phyloP scores from a whole-genome alignment of 2,888 invertebrate species.

The Dysmachus trigonus region DNA sequence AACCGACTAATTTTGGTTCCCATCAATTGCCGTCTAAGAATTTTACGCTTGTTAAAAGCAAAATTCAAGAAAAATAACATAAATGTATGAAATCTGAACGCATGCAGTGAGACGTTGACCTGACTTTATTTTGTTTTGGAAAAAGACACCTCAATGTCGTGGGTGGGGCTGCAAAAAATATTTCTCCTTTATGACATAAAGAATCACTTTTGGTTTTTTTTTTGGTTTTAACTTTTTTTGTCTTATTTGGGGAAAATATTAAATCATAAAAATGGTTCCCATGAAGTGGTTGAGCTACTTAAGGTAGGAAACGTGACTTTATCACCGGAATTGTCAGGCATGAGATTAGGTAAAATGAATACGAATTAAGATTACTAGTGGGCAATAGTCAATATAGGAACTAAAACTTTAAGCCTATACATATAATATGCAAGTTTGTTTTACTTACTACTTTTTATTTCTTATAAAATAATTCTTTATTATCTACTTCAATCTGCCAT shows the following conservation, averaged over 20 bases:
- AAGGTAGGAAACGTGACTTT: neutral
- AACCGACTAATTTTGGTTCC: neutral
- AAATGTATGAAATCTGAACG: neutral
- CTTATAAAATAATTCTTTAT: too few species aligned
- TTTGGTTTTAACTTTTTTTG: neutral
- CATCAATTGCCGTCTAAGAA: neutral
- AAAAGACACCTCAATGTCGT: neutral
- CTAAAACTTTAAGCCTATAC: too few species aligned
- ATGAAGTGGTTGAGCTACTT: neutral
- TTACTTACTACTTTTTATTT: too few species aligned
- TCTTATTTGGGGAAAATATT: neutral
- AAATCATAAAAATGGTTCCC: neutral
- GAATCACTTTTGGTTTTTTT: neutral
- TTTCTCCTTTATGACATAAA: neutral
- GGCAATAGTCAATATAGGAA: too few species aligned
- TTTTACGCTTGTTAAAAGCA: neutral
- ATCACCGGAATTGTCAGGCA: neutral
- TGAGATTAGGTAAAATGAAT: neutral
- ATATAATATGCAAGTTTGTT: too few species aligned
- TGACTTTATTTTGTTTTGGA: neutral
- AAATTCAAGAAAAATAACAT: neutral
- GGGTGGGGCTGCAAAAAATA: neutral
- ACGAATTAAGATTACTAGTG: too few species aligned
- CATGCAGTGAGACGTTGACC: neutral
- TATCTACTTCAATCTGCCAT: too few species aligned